These are phyloP conservation scores for Fistularia tabacaria DNA, from an alignment of 2,797 vertebrate species.

Conservation along the genomic window DNA sequence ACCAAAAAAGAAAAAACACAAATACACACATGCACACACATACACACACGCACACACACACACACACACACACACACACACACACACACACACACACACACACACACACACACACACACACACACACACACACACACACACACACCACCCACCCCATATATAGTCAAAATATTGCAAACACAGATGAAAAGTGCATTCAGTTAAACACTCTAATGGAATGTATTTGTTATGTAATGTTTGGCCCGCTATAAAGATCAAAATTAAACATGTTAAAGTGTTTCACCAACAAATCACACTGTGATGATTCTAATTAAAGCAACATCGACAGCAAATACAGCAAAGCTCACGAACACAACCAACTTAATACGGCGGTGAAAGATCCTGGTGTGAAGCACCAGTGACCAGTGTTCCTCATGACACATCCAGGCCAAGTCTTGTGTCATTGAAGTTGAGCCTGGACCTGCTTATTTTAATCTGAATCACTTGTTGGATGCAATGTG, in stretches of 20 bases:
- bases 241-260: too few species aligned
- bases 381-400: constrained; percentile 19
- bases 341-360: constrained; percentile 58
- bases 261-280: too few species aligned
- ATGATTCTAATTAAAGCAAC: not conserved
- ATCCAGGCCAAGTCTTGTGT: constrained; percentile 5
- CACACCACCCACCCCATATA: too few species aligned
- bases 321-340: constrained; percentile 37
- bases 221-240: too few species aligned
- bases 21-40: constrained; percentile 13
- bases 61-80: constrained; percentile 6
- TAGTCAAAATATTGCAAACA: too few species aligned
- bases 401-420: constrained; percentile 34
- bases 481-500: too few species aligned
- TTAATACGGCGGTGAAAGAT: constrained; percentile 41
- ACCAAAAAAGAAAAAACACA: constrained; percentile 4
- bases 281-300: constrained; percentile 1
- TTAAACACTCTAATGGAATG: too few species aligned
- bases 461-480: not conserved
- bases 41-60: constrained; percentile 15
- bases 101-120: too few species aligned
- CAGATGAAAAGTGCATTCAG: too few species aligned
- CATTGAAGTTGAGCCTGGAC: constrained; percentile 2
- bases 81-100: constrained; percentile 1
- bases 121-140: too few species aligned